Conservation (phyloP, 1,140 invertebrate genomes). For the Globodera ellingtonae region DNA sequence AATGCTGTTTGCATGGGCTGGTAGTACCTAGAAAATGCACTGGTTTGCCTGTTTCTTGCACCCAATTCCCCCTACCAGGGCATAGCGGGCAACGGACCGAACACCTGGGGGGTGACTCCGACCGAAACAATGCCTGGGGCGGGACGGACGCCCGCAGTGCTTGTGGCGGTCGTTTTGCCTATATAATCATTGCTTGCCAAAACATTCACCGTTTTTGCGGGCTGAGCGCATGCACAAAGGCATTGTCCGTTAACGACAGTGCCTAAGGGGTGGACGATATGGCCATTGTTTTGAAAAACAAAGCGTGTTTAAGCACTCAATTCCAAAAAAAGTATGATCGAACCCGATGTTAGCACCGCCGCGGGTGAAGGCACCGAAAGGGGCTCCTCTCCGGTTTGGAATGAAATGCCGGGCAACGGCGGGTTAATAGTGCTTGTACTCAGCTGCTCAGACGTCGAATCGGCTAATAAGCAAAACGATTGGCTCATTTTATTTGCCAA, state of each 20-base stretch:
- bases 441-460: neutral
- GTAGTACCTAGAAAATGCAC: constrained; percentile 10
- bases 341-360: constrained; percentile 23
- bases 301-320: neutral
- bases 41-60: neutral
- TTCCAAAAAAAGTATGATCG: neutral
- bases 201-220: constrained; percentile 12
- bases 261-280: constrained; percentile 3
- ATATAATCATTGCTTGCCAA: constrained; percentile 10
- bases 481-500: neutral
- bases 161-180: neutral
- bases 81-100: constrained; percentile 7
- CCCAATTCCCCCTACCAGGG: constrained; percentile 17
- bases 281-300: neutral
- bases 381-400: constrained; percentile 24
- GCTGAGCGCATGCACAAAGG: constrained; percentile 47
- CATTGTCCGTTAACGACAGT: constrained; percentile 47
- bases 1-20: constrained; percentile 38
- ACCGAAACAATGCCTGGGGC: neutral
- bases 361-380: constrained; percentile 15
- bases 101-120: constrained; percentile 1
- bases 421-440: neutral
- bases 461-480: neutral
- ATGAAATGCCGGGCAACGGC: constrained; percentile 13
- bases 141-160: neutral